Evolutionary conservation across 37 sponge, comb jelly and placozoan genomes (phyloP).

Genomic region (Hormiphora californensis): DNA sequence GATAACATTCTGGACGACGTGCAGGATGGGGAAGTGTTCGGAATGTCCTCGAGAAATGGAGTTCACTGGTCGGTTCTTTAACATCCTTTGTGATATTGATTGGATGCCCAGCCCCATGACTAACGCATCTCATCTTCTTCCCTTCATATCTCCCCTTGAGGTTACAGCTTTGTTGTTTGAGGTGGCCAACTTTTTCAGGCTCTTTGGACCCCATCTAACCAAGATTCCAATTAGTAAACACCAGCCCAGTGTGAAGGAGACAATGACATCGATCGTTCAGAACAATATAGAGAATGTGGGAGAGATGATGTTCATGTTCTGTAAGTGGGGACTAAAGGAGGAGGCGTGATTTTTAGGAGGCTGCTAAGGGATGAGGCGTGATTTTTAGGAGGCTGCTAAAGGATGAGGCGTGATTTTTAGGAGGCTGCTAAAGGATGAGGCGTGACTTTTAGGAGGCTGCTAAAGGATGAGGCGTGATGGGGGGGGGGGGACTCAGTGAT

Average conservation of each 20-base stretch:
- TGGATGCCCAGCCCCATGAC: slow-evolving; percentile 17
- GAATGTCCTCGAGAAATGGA: background rate
- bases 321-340: too few relatives aligned
- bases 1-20: slow-evolving; percentile 13
- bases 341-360: too few relatives aligned
- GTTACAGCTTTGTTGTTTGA: slow-evolving; percentile 8
- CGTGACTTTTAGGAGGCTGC: too few relatives aligned
- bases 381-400: too few relatives aligned
- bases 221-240: background rate
- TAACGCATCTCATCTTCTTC: slow-evolving; percentile 28
- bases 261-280: slow-evolving; percentile 16
- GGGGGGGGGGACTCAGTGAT: too few relatives aligned
- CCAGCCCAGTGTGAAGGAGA: background rate
- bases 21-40: background rate
- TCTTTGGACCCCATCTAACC: background rate
- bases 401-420: too few relatives aligned
- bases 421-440: too few relatives aligned
- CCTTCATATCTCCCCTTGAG: slow-evolving; percentile 22
- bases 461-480: too few relatives aligned
- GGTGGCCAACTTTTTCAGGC: background rate
- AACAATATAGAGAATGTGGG: slow-evolving; percentile 39
- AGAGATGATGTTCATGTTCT: background rate
- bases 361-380: too few relatives aligned
- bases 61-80: background rate
- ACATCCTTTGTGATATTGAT: background rate